Base-by-base conservation (phyloP, 2,797 vertebrate genomes). In the Ciconia nigra region DNA sequence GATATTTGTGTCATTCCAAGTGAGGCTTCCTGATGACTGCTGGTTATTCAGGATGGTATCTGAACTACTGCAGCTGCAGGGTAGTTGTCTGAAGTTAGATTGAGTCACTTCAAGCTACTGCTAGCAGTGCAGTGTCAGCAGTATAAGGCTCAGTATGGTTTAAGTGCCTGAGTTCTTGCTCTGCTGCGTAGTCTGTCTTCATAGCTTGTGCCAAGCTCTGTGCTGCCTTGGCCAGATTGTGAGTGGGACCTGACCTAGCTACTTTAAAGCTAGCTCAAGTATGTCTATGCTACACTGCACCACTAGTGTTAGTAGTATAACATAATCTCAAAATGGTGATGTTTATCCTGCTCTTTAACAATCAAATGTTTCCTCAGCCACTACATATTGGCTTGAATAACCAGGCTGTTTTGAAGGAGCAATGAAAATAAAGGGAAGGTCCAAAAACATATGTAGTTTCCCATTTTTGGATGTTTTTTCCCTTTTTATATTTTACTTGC, bases 401-500 rank as follows among this genome's bases (percentile, higher is more conserved):
- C 16, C 29, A 37, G 24, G n/a, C 46, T 79, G 62, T 63, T 87
- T 62, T 95, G 88, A 90, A 96, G 63, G 88, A 95, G 78, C 37
- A 57, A 9, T 77, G n/a, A 87, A 72, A 83, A 73, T 39, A 66
- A 77, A 58, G n/a, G 21, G 39, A 87, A 92, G 33, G 20, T 83
- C 52, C 20, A 77, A 85, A 93, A 85, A 76, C 61, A 51, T 1
- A 13, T 19, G 29, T 41, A 65, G 13, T 58, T 86, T 62, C 49
- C 77, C 52, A 37, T 81, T 97, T 78, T 82, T 72, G 10, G 39
- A 55, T 76, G 24, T 19, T 44, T 41, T 92, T 67, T 61, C 29
- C 24, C n/a, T 82, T 86, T 95, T 65, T 88, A 41, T 91, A 41
- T 92, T 98, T 96, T 86, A 81, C 46, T 96, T 93, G 78, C 39